A percentile compares a stretch with the other conserved stretches of the same genome.
Conservation (phyloP, 2,888 invertebrate species). For the Hetaerina titia region DNA sequence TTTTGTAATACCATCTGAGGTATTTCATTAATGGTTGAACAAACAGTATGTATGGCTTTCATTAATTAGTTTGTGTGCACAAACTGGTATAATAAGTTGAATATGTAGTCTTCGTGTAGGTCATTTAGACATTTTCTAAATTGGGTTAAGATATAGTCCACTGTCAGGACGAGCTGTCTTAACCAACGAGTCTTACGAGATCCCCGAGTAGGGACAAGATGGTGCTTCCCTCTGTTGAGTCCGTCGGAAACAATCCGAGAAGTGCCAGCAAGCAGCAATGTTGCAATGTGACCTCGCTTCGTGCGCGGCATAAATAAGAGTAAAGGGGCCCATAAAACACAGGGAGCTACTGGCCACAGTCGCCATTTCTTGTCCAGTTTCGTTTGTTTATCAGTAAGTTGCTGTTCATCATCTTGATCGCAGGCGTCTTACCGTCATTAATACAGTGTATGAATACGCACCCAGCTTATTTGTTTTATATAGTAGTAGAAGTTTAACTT, state of each 20-base stretch:
- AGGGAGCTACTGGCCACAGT: constrained; percentile 61
- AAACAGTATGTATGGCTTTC: not conserved
- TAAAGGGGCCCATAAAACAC: constrained; percentile 67
- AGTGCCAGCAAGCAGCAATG: constrained; percentile 69
- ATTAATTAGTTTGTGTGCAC: not conserved
- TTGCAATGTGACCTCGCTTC: constrained; percentile 71
- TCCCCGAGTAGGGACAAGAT: constrained; percentile 68
- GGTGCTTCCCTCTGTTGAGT: constrained; percentile 70
- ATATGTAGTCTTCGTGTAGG: not conserved
- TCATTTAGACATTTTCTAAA: not conserved
- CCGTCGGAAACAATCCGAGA: constrained; percentile 69
- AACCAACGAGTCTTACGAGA: constrained; percentile 66
- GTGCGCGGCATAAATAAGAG: constrained; percentile 69
- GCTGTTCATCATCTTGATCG: not conserved
- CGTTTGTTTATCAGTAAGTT: constrained; percentile 47
- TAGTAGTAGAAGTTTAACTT: not conserved
- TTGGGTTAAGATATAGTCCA: constrained; percentile 66
- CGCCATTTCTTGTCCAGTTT: constrained; percentile 54
- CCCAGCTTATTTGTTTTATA: not conserved
- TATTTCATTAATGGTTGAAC: not conserved
- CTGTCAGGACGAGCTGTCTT: constrained; percentile 66
- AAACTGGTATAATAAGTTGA: not conserved
- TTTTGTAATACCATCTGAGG: not conserved
- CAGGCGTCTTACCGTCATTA: not conserved
- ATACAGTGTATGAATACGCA: not conserved